Base-by-base conservation (phyloP, 2,797 vertebrate genomes). In the Muraenolepis orangiensis region DNA sequence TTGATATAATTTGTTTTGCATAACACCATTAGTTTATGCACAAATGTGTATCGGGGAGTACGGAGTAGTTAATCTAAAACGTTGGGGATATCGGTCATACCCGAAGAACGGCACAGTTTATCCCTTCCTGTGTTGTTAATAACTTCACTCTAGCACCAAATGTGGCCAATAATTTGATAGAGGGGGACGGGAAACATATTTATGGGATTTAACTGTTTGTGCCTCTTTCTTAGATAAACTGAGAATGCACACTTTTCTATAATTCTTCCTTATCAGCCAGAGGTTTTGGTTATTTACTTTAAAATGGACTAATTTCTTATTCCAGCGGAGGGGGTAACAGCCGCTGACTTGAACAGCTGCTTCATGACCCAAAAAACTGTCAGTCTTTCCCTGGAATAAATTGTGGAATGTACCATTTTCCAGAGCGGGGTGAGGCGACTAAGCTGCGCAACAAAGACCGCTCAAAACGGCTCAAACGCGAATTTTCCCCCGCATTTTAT, bases 331-430 rank as follows among this genome's bases (percentile, higher is more conserved):
- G 95, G 95, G 78, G 94, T 88, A 78, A 74, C 78, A 87, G 83
- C 88, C 81, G 83, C 86, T 93, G 93, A 93, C 93, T 94, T 90
- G 91, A 95, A 95, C 93, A 94, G 95, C 95, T 93, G 94, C 95
- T 95, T 95, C 94, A 94, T 95, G 95, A 95, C 95, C 94, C 95
- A 95, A 95, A 95, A 95, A 95, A 95, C 95, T 95, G 95, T 95
- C 95, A 95, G 94, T 95, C 95, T 95, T 95, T 95, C 94, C 94
- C 94, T 93, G 94, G 95, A 95, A 95, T 94, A 95, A 95, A 95
- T 95, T 95, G 95, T 95, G 93, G 95, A 94, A 84, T 82, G 85
- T 86, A 91, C 92, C 93, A 95, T 88, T 83, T 70, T 6, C 64
- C 74, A 16, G 75, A 68, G 57, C 75, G 67, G 91, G 91, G 90